These are phyloP conservation scores for Ursus arctos DNA, from an alignment of 2,113 vertebrate species.

Conservation along the genomic window DNA sequence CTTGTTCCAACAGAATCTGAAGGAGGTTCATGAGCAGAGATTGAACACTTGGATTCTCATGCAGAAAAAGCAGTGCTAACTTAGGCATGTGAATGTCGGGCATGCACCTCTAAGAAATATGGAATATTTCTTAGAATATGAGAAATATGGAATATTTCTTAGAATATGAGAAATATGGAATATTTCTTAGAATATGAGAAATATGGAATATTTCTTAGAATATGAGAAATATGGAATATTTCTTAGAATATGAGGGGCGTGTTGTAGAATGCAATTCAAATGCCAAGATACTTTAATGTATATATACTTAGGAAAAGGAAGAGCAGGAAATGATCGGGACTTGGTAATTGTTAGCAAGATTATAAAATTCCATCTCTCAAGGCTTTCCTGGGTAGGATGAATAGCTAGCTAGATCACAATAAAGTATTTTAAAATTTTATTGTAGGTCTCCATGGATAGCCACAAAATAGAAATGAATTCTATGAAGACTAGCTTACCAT, in stretches of 20 bases:
- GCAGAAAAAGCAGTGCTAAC: not conserved
- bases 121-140: not conserved
- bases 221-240: not conserved
- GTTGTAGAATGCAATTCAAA: not conserved
- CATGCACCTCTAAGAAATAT: not conserved
- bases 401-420: not conserved
- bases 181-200: no score
- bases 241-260: not conserved
- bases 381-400: not conserved
- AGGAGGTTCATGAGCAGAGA: not conserved
- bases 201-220: not conserved
- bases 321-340: not conserved
- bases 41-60: conserved; percentile 11
- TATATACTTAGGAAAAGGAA: not conserved
- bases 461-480: not conserved
- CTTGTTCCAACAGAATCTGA: conserved; percentile 59
- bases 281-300: not conserved
- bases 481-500: not conserved
- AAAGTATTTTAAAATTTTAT: not conserved
- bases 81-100: not conserved
- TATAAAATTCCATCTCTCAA: not conserved
- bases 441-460: not conserved
- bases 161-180: no score
- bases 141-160: no score
- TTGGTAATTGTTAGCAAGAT: not conserved